These are phyloP conservation scores for Drosophila erecta DNA, from an alignment of 1,140 invertebrate species.

Conservation along the genomic window DNA sequence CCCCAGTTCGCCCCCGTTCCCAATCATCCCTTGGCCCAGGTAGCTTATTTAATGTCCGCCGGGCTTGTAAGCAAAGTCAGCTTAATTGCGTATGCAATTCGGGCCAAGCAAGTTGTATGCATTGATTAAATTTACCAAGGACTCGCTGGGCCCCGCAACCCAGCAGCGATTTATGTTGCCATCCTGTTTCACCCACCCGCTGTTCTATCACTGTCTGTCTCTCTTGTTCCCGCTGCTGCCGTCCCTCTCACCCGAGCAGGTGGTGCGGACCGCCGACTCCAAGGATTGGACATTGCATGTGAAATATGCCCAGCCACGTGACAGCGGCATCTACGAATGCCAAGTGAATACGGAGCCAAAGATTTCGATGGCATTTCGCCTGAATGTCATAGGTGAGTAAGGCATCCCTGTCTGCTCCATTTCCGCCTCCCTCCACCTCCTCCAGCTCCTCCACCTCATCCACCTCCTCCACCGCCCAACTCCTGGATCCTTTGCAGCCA, in stretches of 20 bases:
- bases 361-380: slow-evolving; percentile 94
- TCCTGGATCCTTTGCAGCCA: not conserved
- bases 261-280: slow-evolving; percentile 92
- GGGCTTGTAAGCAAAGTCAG: slow-evolving; percentile 72
- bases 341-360: slow-evolving; percentile 97
- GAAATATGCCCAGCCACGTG: slow-evolving; percentile 93
- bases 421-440: slow-evolving; percentile 3
- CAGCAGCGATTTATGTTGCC: slow-evolving; percentile 55
- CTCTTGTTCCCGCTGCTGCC: not conserved
- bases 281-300: slow-evolving; percentile 97
- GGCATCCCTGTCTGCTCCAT: slow-evolving; percentile 2
- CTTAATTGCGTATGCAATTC: slow-evolving; percentile 81
- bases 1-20: not conserved
- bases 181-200: slow-evolving; percentile 25
- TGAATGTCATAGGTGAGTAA: slow-evolving; percentile 94
- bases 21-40: not conserved
- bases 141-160: slow-evolving; percentile 22
- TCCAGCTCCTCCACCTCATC: not conserved
- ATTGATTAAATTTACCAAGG: slow-evolving; percentile 80
- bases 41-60: slow-evolving; percentile 69
- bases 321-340: slow-evolving; percentile 95
- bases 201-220: not conserved
- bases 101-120: slow-evolving; percentile 64
- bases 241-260: slow-evolving; percentile 85
- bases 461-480: not conserved